Evolutionary conservation across 2,113 vertebrate species (phyloP).

Genomic region (human (Homo sapiens)): DNA sequence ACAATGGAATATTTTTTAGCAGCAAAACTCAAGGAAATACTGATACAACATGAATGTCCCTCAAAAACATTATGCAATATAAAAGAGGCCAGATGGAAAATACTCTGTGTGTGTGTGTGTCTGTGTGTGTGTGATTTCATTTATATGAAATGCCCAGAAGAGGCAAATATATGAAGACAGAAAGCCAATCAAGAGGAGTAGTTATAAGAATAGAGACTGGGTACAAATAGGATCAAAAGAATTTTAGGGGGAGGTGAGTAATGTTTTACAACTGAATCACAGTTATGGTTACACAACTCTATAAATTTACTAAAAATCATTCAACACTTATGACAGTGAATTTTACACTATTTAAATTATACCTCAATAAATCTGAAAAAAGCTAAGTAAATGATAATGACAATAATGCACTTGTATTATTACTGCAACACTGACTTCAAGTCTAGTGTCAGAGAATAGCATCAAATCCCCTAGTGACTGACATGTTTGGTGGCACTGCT

Average conservation of each 20-base stretch:
- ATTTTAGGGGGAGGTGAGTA: neutral
- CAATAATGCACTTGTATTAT: neutral
- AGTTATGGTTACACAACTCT: neutral
- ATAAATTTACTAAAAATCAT: neutral
- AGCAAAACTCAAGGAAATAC: neutral
- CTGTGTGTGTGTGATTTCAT: neutral
- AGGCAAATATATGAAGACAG: neutral
- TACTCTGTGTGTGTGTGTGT: neutral
- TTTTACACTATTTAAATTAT: neutral
- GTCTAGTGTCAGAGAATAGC: neutral
- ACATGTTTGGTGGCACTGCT: neutral
- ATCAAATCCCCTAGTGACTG: neutral
- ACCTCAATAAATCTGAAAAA: neutral
- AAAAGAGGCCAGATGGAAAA: neutral
- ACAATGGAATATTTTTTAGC: neutral
- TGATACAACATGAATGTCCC: neutral
- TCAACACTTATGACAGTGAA: neutral
- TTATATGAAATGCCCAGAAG: neutral
- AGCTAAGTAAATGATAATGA: neutral
- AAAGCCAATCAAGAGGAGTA: neutral
- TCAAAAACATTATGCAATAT: neutral
- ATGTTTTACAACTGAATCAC: neutral
- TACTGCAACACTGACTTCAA: neutral
- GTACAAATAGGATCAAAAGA: neutral
- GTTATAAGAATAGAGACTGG: neutral